phyloP scores from a whole-genome alignment of 2,797 vertebrate genomes.

The Rhabdomys pumilio region DNA sequence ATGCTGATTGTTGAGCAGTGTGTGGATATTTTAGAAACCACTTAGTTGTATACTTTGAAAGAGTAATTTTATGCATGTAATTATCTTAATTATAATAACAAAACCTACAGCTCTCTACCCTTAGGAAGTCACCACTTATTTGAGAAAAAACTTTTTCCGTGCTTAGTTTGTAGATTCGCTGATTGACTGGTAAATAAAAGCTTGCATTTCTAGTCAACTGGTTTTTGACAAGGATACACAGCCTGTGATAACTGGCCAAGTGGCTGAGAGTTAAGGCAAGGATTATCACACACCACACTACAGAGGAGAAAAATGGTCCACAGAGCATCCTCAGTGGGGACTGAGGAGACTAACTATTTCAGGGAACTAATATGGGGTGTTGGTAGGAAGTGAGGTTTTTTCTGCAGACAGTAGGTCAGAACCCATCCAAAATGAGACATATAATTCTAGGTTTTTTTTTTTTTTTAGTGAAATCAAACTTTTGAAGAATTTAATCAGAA shows the following conservation, averaged over 20 bases:
- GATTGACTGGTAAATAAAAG: neutral
- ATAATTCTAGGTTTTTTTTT: neutral
- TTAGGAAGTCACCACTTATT: neutral
- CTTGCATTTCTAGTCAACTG: too few species aligned
- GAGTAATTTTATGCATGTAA: neutral
- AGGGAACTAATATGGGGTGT: neutral
- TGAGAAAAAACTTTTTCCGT: conserved; percentile 20
- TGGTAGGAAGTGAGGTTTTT: conserved; percentile 26
- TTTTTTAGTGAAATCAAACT: conserved; percentile 27
- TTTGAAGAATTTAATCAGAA: neutral
- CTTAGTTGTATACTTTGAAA: conserved; percentile 19
- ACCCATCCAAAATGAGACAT: neutral
- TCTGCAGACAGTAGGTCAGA: neutral
- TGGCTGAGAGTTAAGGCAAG: neutral
- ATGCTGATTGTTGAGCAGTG: neutral
- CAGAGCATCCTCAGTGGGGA: neutral
- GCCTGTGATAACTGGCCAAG: neutral
- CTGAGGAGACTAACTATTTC: neutral
- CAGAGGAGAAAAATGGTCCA: neutral
- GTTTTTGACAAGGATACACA: neutral
- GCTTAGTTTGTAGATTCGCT: conserved; percentile 9
- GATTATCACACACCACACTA: neutral
- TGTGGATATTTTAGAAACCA: conserved; percentile 17
- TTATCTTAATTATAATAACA: neutral
- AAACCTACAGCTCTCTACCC: neutral